These are phyloP conservation scores for Dicyrtomina minuta DNA, from an alignment of 2,888 invertebrate species.

Conservation along the genomic window DNA sequence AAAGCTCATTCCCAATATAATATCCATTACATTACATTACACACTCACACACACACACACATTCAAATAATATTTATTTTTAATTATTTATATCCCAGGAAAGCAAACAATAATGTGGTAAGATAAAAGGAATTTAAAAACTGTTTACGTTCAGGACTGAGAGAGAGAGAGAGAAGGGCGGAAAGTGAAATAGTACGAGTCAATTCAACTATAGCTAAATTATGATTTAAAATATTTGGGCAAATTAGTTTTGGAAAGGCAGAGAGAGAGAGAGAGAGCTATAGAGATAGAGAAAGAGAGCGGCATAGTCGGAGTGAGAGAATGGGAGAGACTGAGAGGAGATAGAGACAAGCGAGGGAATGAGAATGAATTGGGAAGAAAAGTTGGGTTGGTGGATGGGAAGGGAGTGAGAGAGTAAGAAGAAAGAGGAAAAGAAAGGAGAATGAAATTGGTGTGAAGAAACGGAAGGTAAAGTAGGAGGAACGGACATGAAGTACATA, in stretches of 20 bases:
- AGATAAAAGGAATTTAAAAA: too few relatives aligned
- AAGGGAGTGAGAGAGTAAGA: conserved; percentile 16
- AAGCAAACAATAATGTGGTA: too few relatives aligned
- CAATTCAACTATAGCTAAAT: too few relatives aligned
- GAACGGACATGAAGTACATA: conserved; percentile 25
- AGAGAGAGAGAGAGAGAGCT: background rate
- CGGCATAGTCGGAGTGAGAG: background rate
- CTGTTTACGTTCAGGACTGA: too few relatives aligned
- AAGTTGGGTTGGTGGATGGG: background rate
- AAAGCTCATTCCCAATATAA: too few relatives aligned
- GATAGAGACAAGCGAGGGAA: background rate
- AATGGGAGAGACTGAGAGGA: conserved; percentile 6
- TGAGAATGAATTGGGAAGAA: conserved; percentile 11
- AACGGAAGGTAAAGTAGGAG: conserved; percentile 10
- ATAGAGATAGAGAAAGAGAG: background rate
- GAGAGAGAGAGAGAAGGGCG: too few relatives aligned
- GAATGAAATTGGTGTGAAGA: conserved; percentile 10
- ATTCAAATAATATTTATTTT: too few relatives aligned
- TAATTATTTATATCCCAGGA: too few relatives aligned
- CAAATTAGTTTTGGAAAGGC: background rate
- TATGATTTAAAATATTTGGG: too few relatives aligned
- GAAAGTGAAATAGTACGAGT: too few relatives aligned
- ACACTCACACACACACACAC: too few relatives aligned
- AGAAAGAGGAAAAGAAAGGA: conserved; percentile 15
- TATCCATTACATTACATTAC: too few relatives aligned